A percentile compares a stretch with the other conserved stretches of the same genome.
These are phyloP conservation scores for Xiphophorus couchianus DNA, from an alignment of 2,113 vertebrate species.

Conservation along the genomic window DNA sequence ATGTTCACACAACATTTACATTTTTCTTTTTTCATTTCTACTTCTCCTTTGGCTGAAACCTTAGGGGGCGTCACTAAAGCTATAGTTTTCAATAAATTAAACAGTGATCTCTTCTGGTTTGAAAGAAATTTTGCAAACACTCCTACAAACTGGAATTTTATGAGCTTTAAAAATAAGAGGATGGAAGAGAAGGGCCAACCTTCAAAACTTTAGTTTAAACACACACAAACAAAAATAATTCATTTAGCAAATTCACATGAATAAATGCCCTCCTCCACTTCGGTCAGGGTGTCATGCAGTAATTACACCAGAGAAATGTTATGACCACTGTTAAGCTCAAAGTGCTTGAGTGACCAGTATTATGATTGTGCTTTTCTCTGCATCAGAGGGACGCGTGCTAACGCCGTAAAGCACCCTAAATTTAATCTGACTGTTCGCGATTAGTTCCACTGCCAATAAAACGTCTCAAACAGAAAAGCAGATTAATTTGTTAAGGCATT, in stretches of 20 bases:
- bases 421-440: constrained; percentile 31
- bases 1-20: constrained; percentile 44
- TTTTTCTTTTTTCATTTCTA: constrained; percentile 5
- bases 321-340: constrained; percentile 14
- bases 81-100: constrained; percentile 17
- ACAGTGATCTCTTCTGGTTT: constrained; percentile 4
- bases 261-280: constrained; percentile 1
- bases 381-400: constrained; percentile 27
- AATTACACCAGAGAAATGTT: constrained; percentile 38
- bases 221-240: constrained; percentile 6
- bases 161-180: constrained; percentile 44
- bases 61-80: constrained; percentile 11
- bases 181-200: background rate
- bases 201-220: constrained; percentile 9
- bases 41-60: constrained; percentile 28
- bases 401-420: constrained; percentile 27
- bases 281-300: constrained; percentile 34
- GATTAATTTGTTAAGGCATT: constrained; percentile 55
- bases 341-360: constrained; percentile 37
- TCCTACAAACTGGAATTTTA: background rate
- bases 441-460: constrained; percentile 47
- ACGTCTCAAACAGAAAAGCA: constrained; percentile 42
- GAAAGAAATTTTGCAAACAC: constrained; percentile 6
- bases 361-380: constrained; percentile 22
- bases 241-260: constrained; percentile 14